Percentiles rank a stretch among this genome's conserved stretches.
phyloP scores from a whole-genome alignment of 2,113 vertebrate species.

The Clarias macrocephalus region DNA sequence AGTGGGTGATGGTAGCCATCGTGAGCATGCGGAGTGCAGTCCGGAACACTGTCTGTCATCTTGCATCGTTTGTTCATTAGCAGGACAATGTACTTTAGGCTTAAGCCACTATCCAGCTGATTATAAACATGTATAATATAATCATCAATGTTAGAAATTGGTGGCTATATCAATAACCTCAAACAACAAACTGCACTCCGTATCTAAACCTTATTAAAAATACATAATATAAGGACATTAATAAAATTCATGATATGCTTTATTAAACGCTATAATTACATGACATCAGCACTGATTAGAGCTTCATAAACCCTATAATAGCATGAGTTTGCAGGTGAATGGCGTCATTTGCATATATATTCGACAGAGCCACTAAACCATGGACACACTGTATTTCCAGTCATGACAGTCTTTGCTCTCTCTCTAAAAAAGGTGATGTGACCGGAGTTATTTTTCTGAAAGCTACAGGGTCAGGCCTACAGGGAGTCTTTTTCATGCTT shows the following conservation, averaged over 20 bases:
- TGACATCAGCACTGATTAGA: conserved; percentile 6
- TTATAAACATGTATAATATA: conserved; percentile 3
- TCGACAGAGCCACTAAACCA: conserved; percentile 45
- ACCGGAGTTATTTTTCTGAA: conserved; percentile 9
- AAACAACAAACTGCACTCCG: neutral
- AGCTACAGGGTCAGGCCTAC: neutral
- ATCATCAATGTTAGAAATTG: neutral
- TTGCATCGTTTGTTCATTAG: neutral
- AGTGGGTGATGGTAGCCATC: neutral
- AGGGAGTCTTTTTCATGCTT: conserved; percentile 7
- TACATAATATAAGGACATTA: conserved; percentile 12
- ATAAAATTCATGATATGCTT: conserved; percentile 22
- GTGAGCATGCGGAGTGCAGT: neutral
- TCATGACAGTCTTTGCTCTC: conserved; percentile 9
- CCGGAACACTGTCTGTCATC: neutral
- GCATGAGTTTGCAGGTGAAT: conserved; percentile 7
- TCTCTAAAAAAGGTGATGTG: neutral
- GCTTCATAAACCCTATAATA: conserved; percentile 22
- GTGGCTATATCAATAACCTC: neutral
- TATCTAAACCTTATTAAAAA: neutral
- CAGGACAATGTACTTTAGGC: neutral
- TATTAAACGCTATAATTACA: conserved; percentile 36
- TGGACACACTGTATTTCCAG: conserved; percentile 27
- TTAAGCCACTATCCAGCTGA: neutral
- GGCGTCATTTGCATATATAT: conserved; percentile 46